A percentile compares a stretch with the other conserved stretches of the same genome.
Evolutionary conservation across 2,113 vertebrate genomes (phyloP).

Genomic region (mouse (Mus musculus)): GRCm39 chr11:25528001-25528500

Average conservation of each 20-base stretch:
- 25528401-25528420: no score
- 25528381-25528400: no score
- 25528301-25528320: slow-evolving; percentile 1
- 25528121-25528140: neutral
- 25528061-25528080: neutral
- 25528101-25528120: neutral
- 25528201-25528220: neutral
- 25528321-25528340: neutral
- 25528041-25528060: neutral
- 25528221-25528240: slow-evolving; percentile 12
- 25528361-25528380: no score
- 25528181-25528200: neutral
- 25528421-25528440: no score
- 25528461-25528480: no score
- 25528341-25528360: no score
- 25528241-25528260: neutral
- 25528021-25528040: neutral
- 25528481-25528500: no score
- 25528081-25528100: neutral
- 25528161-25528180: neutral
- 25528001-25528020: neutral
- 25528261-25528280: neutral
- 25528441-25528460: no score
- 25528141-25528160: neutral
- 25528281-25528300: neutral